Evolutionary conservation across 2,113 vertebrate genomes (phyloP).

Genomic region (Tauraco erythrolophus): DNA sequence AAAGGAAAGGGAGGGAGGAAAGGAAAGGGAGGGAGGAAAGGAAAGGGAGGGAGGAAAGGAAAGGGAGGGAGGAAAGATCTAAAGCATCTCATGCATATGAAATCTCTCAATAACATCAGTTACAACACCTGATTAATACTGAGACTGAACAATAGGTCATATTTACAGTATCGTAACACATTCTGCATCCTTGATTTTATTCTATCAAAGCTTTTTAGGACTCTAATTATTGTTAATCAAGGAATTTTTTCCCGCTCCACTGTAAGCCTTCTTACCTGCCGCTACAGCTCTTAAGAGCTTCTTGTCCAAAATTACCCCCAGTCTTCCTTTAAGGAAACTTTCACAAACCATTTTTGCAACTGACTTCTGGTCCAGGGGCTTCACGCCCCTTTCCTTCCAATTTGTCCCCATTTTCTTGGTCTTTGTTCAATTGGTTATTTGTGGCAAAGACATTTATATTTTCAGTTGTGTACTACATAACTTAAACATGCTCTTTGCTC

Average conservation of each 20-base stretch:
- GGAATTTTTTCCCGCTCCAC: background rate
- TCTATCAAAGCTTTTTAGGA: background rate
- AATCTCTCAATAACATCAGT: background rate
- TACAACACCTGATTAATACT: background rate
- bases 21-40: no score
- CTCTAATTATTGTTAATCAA: background rate
- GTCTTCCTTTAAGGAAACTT: background rate
- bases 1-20: background rate
- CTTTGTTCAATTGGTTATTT: conserved; percentile 4
- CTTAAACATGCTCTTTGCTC: conserved; percentile 15
- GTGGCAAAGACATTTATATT: background rate
- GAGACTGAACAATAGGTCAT: background rate
- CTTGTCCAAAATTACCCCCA: background rate
- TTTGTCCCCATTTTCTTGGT: background rate
- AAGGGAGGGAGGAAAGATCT: background rate
- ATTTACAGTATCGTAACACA: background rate
- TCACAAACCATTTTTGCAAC: background rate
- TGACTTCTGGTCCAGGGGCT: background rate
- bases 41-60: background rate
- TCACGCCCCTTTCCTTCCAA: background rate
- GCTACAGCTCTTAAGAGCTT: conserved; percentile 15
- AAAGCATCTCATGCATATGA: background rate
- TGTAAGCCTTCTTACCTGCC: conserved; percentile 29
- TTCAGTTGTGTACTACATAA: background rate
- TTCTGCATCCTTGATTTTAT: background rate